Conservation (phyloP, 2,888 invertebrate genomes). For the Ophion slaviceki region DNA sequence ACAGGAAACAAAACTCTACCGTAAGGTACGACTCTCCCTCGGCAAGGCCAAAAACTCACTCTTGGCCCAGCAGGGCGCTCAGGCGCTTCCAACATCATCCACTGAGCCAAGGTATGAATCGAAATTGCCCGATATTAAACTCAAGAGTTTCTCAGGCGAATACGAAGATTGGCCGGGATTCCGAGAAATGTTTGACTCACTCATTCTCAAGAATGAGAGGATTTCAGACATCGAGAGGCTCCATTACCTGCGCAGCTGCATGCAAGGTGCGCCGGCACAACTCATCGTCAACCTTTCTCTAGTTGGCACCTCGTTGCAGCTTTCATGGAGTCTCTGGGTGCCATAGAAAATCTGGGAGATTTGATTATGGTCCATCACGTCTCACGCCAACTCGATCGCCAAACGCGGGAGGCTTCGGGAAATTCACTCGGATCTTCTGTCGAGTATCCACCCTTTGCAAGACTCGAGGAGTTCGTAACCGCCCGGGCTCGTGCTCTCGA, state of each 20-base stretch:
- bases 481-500: constrained; percentile 2
- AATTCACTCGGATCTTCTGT: not conserved
- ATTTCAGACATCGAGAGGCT: not conserved
- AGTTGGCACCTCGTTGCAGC: constrained; percentile 3
- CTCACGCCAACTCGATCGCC: not conserved
- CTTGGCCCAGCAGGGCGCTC: not conserved
- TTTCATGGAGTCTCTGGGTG: constrained; percentile 31
- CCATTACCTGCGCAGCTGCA: constrained; percentile 14
- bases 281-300: constrained; percentile 22
- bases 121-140: not conserved
- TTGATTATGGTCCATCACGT: constrained; percentile 19
- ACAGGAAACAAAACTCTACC: not conserved
- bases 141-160: constrained; percentile 4
- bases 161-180: too few relatives aligned
- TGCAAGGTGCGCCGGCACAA: not conserved
- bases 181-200: not conserved
- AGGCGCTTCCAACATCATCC: not conserved
- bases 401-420: constrained; percentile 42
- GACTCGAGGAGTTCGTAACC: constrained; percentile 38
- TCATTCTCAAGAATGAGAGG: constrained; percentile 3
- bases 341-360: not conserved
- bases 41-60: not conserved
- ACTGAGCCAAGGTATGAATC: not conserved
- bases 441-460: constrained; percentile 15
- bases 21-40: not conserved